These are phyloP conservation scores for Rhynchonycteris naso DNA, from an alignment of 2,797 vertebrate species.

Conservation along the genomic window DNA sequence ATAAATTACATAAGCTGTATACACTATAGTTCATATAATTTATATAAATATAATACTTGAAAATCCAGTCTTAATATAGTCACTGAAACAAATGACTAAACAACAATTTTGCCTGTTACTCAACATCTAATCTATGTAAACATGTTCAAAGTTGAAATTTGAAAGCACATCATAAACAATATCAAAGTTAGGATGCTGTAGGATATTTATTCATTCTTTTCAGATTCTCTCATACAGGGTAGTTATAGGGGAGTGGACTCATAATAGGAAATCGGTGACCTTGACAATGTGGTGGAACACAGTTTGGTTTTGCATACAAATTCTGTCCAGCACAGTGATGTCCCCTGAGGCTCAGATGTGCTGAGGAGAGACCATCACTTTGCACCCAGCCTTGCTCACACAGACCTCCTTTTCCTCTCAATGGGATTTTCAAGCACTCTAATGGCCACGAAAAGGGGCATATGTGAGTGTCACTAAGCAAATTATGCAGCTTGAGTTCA, in stretches of 20 bases:
- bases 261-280: neutral
- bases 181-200: neutral
- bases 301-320: neutral
- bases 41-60: neutral
- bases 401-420: neutral
- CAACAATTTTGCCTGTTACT: conserved; percentile 1
- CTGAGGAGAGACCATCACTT: conserved; percentile 14
- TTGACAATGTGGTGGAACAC: neutral
- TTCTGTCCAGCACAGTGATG: neutral
- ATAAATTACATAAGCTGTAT: neutral
- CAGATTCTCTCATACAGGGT: neutral
- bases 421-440: neutral
- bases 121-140: neutral
- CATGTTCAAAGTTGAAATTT: neutral
- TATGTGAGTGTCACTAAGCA: conserved; percentile 23
- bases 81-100: neutral
- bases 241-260: neutral
- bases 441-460: neutral
- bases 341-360: neutral
- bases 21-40: neutral
- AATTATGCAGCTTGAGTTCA: conserved; percentile 35
- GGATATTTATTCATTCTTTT: neutral
- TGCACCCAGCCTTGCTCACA: neutral
- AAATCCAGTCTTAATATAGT: neutral
- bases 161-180: neutral